Conservation (phyloP, 2,113 vertebrate genomes). For the Perccottus glenii region DNA sequence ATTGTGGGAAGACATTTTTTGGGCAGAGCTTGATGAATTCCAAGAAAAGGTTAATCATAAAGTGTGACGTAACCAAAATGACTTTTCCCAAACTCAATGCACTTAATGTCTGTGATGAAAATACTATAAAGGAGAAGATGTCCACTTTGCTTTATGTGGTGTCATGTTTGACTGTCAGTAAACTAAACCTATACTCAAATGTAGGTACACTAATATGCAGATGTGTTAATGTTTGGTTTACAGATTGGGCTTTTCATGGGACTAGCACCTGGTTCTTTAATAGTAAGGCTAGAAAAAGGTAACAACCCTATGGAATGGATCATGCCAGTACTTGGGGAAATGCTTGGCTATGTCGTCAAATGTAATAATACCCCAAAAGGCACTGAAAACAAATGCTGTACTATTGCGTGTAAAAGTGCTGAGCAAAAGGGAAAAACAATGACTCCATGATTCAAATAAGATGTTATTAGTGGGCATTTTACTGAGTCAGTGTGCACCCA, state of each 20-base stretch:
- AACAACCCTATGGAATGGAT: not conserved
- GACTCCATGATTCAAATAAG: slow-evolving; percentile 8
- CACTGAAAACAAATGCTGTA: not conserved
- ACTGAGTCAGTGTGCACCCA: slow-evolving; percentile 16
- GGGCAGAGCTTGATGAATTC: not conserved
- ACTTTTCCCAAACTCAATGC: not conserved
- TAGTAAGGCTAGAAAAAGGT: not conserved
- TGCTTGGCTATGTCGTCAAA: not conserved
- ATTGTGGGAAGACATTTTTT: slow-evolving; percentile 6
- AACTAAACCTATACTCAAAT: slow-evolving; percentile 13
- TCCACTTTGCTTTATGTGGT: slow-evolving; percentile 3
- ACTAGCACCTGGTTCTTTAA: slow-evolving; percentile 1
- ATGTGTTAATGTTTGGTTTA: not conserved
- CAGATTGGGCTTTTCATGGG: slow-evolving; percentile 11
- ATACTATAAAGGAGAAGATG: not conserved
- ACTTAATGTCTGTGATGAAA: not conserved
- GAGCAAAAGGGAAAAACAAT: slow-evolving; percentile 28
- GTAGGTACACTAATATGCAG: too few species aligned
- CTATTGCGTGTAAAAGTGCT: slow-evolving; percentile 16
- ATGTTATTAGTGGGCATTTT: slow-evolving; percentile 11
- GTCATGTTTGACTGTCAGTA: slow-evolving; percentile 18
- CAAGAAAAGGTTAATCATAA: not conserved
- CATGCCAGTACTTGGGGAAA: not conserved
- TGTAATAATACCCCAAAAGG: not conserved
- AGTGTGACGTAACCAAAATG: not conserved